Evolutionary conservation across 1,140 invertebrate species (phyloP), one percentile per base, ranked within the genome.

Genomic region (Orius laevigatus): DNA sequence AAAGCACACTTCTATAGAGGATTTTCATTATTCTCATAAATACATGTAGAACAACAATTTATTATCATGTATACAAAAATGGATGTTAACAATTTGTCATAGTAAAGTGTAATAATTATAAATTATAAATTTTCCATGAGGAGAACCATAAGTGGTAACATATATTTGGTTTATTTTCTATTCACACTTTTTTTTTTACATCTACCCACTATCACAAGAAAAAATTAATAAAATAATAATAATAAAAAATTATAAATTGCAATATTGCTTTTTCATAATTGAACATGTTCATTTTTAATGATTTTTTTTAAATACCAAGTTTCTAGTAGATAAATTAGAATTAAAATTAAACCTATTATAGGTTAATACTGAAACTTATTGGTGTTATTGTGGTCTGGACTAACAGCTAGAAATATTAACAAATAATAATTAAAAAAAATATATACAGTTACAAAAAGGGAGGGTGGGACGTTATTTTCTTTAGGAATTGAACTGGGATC

Each of bases 201-300:
- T 50, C 44, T 40, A 50, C 48, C 35, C 40, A 19, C 48, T 50
- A 50, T 50, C 48, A 50, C 48, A 50, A 50, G 2, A 25, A 25
- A 4, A 45, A 45, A 19, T 3, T 45, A 45, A 42, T 42, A 19
- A 19, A n/a, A n/a, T n/a, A n/a, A n/a, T n/a, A n/a, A n/a, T n/a
- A 45, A n/a, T 45, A 12, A 45, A 45, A 43, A 33, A 20, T 44
- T 41, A 33, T 20, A 25, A 31, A 34, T 16, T 33, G 38, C n/a
- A 32, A 38, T 42, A 49, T 49, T 41, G 39, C 48, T 49, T 49
- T n/a, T 14, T 49, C 19, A 14, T 19, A 32, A 49, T 49, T 41
- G 39, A 39, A 42, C 18, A 12, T 16, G 15, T 44, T 12, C n/a
- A 45, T 25, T 44, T 11, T 44, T n/a, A 16, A 46, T 46, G 34